A percentile compares a stretch with the other conserved stretches of the same genome.
Conservation (phyloP, 2,888 invertebrate genomes). For the Imbricaverruca yamaguchii region DNA sequence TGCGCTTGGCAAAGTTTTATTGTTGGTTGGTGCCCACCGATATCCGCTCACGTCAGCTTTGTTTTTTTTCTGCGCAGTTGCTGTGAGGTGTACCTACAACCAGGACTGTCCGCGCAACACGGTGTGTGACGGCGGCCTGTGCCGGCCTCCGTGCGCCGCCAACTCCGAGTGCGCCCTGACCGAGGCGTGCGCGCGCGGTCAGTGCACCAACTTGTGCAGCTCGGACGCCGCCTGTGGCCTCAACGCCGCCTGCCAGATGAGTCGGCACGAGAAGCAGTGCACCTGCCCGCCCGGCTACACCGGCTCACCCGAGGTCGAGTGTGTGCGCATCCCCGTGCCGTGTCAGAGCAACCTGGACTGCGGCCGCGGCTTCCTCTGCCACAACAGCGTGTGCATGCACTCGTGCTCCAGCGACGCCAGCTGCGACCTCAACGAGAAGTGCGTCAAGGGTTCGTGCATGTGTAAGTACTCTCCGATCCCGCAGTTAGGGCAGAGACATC, state of each 20-base stretch:
- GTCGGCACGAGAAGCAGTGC: constrained; percentile 87
- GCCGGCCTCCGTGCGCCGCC: constrained; percentile 50
- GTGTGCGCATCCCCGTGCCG: constrained; percentile 31
- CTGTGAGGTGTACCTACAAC: constrained; percentile 69
- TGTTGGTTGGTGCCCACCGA: too few species aligned
- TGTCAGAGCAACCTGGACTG: constrained; percentile 32
- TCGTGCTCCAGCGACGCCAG: constrained; percentile 65
- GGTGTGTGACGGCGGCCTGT: constrained; percentile 75
- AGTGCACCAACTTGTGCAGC: constrained; percentile 35
- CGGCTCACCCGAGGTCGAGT: constrained; percentile 68
- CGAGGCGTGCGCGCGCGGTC: constrained; percentile 36
- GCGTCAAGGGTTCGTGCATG: constrained; percentile 69
- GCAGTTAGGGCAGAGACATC: too few species aligned
- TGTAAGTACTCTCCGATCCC: constrained; percentile 48
- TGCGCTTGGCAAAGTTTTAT: too few species aligned
- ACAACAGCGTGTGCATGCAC: constrained; percentile 73
- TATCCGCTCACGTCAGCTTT: too few species aligned
- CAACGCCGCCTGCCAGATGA: constrained; percentile 82
- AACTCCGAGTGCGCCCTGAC: constrained; percentile 37
- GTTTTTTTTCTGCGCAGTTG: constrained; percentile 48
- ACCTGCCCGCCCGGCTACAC: constrained; percentile 80
- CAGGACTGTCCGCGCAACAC: constrained; percentile 67
- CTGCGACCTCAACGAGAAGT: constrained; percentile 84
- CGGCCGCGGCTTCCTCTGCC: constrained; percentile 65
- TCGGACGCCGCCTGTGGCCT: constrained; percentile 60